These are phyloP conservation scores for Indri indri DNA, from an alignment of 2,113 vertebrate genomes.

Conservation along the genomic window DNA sequence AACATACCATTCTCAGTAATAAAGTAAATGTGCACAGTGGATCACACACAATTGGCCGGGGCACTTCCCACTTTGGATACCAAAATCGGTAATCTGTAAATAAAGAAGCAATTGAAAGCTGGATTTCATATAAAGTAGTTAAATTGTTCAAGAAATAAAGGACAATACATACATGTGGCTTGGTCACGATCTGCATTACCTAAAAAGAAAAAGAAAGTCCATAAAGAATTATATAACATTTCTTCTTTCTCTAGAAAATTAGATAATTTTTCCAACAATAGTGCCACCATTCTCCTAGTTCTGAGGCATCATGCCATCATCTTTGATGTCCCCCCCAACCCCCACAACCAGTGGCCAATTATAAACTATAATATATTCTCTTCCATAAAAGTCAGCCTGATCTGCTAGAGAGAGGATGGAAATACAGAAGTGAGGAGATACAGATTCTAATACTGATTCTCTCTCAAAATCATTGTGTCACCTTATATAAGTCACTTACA, in stretches of 20 bases:
- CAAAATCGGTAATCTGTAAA: conserved; percentile 76
- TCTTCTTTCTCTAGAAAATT: neutral
- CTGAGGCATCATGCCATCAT: neutral
- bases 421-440: neutral
- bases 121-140: conserved; percentile 7
- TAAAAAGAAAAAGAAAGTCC: conserved; percentile 59
- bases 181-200: conserved; percentile 67
- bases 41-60: conserved; percentile 70
- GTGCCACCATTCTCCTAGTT: neutral
- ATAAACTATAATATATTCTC: neutral
- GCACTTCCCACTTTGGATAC: conserved; percentile 75
- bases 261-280: neutral
- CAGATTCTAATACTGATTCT: neutral
- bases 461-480: neutral
- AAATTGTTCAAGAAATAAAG: conserved; percentile 56
- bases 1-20: conserved; percentile 31
- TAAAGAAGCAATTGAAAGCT: conserved; percentile 59
- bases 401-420: neutral
- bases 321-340: neutral
- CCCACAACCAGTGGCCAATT: neutral
- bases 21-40: conserved; percentile 51
- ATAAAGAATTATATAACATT: conserved; percentile 37
- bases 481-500: neutral
- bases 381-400: neutral
- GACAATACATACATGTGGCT: conserved; percentile 69